Evolutionary conservation across 2,888 invertebrate species (phyloP).

Genomic region (Drosophila paramelanica): DNA sequence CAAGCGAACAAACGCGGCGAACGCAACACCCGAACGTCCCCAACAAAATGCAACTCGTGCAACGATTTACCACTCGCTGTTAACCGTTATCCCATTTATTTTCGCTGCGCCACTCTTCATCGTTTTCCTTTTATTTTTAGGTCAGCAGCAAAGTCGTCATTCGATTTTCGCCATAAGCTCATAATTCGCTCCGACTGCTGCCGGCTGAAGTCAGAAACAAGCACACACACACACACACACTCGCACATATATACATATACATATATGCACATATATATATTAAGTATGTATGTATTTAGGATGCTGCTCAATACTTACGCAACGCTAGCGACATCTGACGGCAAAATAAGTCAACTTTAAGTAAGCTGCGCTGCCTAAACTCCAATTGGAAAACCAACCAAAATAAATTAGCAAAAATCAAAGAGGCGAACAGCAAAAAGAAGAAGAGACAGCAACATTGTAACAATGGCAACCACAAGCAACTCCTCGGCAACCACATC

Average conservation of each 20-base stretch:
- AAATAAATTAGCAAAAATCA: not conserved
- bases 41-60: slow-evolving; percentile 17
- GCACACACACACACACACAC: not conserved
- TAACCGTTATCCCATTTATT: slow-evolving; percentile 35
- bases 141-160: slow-evolving; percentile 42
- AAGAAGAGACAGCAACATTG: not conserved
- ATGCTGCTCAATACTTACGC: slow-evolving; percentile 50
- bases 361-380: not conserved
- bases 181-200: slow-evolving; percentile 32
- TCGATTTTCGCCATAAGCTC: slow-evolving; percentile 51
- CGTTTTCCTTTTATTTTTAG: slow-evolving; percentile 34
- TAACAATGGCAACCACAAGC: slow-evolving; percentile 46
- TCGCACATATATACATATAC: not conserved
- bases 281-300: slow-evolving; percentile 4
- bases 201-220: slow-evolving; percentile 25
- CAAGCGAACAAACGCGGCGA: slow-evolving; percentile 19
- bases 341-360: slow-evolving; percentile 23
- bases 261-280: no score
- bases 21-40: slow-evolving; percentile 15
- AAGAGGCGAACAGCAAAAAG: not conserved
- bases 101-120: not conserved
- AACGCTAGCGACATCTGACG: slow-evolving; percentile 55
- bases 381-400: not conserved
- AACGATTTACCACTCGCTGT: slow-evolving; percentile 18
- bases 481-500: slow-evolving; percentile 60